phyloP scores from a whole-genome alignment of 1,140 invertebrate species.

The Diabrotica virgifera region DNA sequence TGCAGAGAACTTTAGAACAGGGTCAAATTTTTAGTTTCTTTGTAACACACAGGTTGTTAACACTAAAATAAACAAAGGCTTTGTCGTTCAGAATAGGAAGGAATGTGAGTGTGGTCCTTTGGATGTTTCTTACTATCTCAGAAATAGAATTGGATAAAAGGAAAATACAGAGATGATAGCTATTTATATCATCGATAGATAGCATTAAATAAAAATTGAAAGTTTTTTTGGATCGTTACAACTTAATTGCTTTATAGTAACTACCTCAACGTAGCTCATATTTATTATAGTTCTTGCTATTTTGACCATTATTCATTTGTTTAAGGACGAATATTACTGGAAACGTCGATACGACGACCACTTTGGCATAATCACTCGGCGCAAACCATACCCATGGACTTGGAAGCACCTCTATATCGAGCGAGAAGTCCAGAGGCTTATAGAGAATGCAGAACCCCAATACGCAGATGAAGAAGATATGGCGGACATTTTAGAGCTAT shows the following conservation, averaged over 20 bases:
- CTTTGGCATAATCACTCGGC: slow-evolving; percentile 29
- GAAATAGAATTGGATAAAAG: no score
- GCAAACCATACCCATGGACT: slow-evolving; percentile 34
- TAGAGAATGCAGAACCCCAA: slow-evolving; percentile 45
- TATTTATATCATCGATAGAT: no score
- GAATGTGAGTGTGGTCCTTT: no score
- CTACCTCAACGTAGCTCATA: not conserved
- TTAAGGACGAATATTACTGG: slow-evolving; percentile 46
- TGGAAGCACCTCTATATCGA: slow-evolving; percentile 46
- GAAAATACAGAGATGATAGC: no score
- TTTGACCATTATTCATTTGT: not conserved
- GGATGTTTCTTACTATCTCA: no score
- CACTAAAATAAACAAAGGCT: no score
- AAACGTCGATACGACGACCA: slow-evolving; percentile 36
- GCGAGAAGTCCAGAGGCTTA: slow-evolving; percentile 39
- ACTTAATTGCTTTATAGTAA: not conserved
- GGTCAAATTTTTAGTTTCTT: no score
- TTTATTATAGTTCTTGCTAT: not conserved
- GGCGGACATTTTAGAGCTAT: slow-evolving; percentile 39
- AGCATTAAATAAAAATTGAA: no score
- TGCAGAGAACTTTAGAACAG: no score
- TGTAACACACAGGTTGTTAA: no score
- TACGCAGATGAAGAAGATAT: slow-evolving; percentile 45
- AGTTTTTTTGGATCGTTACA: no score
- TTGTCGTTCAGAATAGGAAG: no score